A percentile compares a stretch with the other conserved stretches of the same genome.
Conservation (phyloP, 2,113 vertebrate species). For the Microtus richardsoni region DNA sequence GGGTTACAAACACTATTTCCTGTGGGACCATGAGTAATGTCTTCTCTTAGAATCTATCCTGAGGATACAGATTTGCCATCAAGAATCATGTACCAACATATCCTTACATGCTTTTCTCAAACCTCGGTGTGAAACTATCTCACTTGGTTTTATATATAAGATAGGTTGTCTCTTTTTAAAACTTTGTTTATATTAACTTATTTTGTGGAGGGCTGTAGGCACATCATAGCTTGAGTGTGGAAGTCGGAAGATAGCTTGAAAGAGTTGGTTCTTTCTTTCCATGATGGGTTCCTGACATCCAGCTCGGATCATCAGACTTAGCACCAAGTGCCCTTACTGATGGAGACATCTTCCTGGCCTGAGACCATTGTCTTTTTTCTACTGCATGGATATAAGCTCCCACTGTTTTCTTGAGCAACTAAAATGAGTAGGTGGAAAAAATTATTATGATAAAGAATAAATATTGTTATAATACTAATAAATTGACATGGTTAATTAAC, state of each 20-base stretch:
- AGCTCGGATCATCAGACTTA: not conserved
- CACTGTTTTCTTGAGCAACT: not conserved
- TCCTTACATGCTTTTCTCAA: conserved; percentile 6
- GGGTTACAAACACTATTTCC: not conserved
- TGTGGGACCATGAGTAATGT: not conserved
- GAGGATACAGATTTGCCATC: not conserved
- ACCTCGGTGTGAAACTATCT: not conserved
- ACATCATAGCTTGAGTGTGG: not conserved
- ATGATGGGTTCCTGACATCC: not conserved
- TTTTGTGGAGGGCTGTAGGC: not conserved
- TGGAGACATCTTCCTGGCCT: not conserved
- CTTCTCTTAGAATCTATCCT: conserved; percentile 17
- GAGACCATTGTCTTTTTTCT: not conserved
- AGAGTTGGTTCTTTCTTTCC: no score
- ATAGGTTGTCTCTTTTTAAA: not conserved
- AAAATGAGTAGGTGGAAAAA: not conserved
- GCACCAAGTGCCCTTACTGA: not conserved
- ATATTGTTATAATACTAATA: not conserved
- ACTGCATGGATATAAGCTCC: not conserved
- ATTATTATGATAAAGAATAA: not conserved
- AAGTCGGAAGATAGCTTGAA: not conserved
- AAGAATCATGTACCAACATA: not conserved
- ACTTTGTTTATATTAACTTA: not conserved
- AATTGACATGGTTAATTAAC: not conserved
- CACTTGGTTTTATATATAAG: not conserved